A percentile compares a stretch with the other conserved stretches of the same genome.
Evolutionary conservation across 1,140 invertebrate species (phyloP).

Genomic region (Macrobrachium rosenbergii): DNA sequence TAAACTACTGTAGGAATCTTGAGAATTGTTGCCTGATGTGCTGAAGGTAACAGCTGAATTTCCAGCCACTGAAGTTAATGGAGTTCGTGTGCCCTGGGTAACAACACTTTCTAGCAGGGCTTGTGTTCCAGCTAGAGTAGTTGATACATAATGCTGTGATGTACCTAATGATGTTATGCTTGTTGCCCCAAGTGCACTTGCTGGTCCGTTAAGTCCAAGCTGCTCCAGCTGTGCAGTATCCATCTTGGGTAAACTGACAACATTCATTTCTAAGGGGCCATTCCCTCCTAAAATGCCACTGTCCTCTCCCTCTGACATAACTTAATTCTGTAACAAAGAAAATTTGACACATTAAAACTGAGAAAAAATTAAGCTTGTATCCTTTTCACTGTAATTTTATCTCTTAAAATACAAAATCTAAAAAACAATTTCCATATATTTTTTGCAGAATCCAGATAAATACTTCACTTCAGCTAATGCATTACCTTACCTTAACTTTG

Average conservation of each 20-base stretch:
- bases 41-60: conserved; percentile 45
- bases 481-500: too few relatives aligned
- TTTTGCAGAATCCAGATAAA: too few relatives aligned
- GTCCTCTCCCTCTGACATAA: conserved; percentile 62
- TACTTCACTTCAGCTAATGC: too few relatives aligned
- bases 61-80: conserved; percentile 18
- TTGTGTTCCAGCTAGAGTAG: conserved; percentile 38
- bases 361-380: too few relatives aligned
- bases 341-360: neutral
- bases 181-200: conserved; percentile 11
- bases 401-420: too few relatives aligned
- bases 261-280: conserved; percentile 47
- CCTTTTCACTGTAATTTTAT: too few relatives aligned
- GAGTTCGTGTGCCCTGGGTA: conserved; percentile 27
- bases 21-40: conserved; percentile 16
- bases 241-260: conserved; percentile 58
- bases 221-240: conserved; percentile 52
- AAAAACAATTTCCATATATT: too few relatives aligned
- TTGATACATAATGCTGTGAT: conserved; percentile 47
- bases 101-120: conserved; percentile 45
- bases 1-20: conserved; percentile 47
- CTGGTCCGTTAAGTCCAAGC: conserved; percentile 43
- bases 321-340: conserved; percentile 35
- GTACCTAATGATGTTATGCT: conserved; percentile 26
- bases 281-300: conserved; percentile 49